Percentiles rank a stretch among this genome's conserved stretches.
Conservation (phyloP, 1,140 invertebrate genomes). For the Drosophila setifemur region DNA sequence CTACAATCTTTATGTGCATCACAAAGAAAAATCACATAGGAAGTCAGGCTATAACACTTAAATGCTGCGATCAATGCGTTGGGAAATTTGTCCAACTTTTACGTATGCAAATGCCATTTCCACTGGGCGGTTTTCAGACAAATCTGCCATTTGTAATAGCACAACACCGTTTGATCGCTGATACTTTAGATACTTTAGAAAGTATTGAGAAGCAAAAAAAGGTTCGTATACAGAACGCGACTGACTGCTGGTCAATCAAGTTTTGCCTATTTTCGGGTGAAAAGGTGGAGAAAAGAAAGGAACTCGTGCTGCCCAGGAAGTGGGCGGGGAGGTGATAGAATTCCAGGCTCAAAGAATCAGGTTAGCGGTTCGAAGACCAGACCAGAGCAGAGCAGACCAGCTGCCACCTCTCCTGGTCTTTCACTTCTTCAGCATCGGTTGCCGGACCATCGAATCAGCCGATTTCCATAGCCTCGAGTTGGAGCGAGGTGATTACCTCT, state of each 20-base stretch:
- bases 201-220: no score
- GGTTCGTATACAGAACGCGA: no score
- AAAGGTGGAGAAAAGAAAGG: slow-evolving; percentile 52
- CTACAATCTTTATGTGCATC: no score
- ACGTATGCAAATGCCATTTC: no score
- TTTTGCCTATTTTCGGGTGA: slow-evolving; percentile 17
- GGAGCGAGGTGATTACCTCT: background rate
- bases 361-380: slow-evolving; percentile 34
- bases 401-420: slow-evolving; percentile 26
- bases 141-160: no score
- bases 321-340: slow-evolving; percentile 37
- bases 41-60: no score
- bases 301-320: slow-evolving; percentile 12
- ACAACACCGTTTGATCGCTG: no score
- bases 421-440: slow-evolving; percentile 54
- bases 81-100: no score
- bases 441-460: slow-evolving; percentile 22
- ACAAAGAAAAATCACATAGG: no score
- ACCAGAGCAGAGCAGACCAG: slow-evolving; percentile 24
- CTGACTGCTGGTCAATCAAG: slow-evolving; percentile 62
- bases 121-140: no score
- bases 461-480: slow-evolving; percentile 12
- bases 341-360: slow-evolving; percentile 54
- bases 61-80: no score
- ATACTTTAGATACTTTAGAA: no score